Base-by-base conservation (phyloP, 1,140 invertebrate genomes). In the Drosophila santomea region DNA sequence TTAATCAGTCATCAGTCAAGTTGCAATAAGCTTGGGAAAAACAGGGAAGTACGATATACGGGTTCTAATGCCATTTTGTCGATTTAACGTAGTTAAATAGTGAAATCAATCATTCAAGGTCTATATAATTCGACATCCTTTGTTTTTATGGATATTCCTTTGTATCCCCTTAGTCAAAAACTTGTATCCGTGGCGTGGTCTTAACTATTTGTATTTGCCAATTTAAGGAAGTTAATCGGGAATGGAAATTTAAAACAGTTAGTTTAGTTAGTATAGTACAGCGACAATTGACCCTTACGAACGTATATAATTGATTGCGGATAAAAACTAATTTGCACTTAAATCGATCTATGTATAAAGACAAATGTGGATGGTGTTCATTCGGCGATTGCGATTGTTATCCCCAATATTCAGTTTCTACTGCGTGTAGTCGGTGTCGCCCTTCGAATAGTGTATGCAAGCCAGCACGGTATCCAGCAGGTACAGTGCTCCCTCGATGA, bases 401-500 rank as follows among this genome's bases (percentile, higher is more conserved):
- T 48, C 36, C 47, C 54, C 52, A 41, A 10, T 35, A 12, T 15
- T 62, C 7, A 5, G 10, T 11, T 14, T 51, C 48, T 78, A 84
- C 63, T 90, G 72, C 35, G 85, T 77, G 45, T 86, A 90, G 74
- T 91, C 89, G 52, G 86, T 89, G 72, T 94, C 93, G 50, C 95
- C 95, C 91, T 96, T 95, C 14, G 95, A 94, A 75, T 95, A 96
- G 77, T 96, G 95, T 60, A 96, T 93, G 59, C 96, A 95, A 44
- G 96, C 94, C 38, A 97, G 90, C 6, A 96, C 95, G 1, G 96
- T 95, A 74, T 97, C 96, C 3, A 96, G 81, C 6, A 97, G 93
- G 91, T 97, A 97, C 0, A 95, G 93, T 1, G 96, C 96, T 15
- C 96, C 96, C 82, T 95, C 94, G 54, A 97, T 93, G 32, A 97